A percentile compares a stretch with the other conserved stretches of the same genome.
Conservation (phyloP, 2,113 vertebrate species). For the Sturnira hondurensis region DNA sequence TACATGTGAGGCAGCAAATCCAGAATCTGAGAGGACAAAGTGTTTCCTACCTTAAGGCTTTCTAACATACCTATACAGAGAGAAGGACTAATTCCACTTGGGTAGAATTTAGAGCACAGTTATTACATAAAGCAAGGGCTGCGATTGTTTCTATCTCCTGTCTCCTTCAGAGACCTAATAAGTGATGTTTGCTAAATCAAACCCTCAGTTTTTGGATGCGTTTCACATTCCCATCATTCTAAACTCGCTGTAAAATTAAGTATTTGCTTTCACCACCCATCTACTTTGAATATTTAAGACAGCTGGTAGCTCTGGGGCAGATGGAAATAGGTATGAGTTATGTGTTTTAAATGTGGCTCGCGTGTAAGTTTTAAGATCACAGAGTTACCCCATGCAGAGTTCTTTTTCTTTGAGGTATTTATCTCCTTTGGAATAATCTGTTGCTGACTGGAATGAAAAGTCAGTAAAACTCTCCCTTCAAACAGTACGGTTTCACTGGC, state of each 20-base stretch:
- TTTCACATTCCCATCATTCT: background rate
- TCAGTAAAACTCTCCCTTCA: constrained; percentile 62
- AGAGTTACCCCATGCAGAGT: background rate
- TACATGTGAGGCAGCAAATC: background rate
- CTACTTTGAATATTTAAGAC: constrained; percentile 1
- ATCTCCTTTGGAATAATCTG: background rate
- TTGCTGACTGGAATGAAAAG: background rate
- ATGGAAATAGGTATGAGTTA: background rate
- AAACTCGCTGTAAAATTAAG: background rate
- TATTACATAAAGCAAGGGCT: background rate
- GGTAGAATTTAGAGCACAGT: background rate
- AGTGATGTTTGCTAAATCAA: background rate
- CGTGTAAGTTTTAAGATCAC: background rate
- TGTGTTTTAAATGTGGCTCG: background rate
- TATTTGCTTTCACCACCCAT: background rate
- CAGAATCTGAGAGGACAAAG: background rate
- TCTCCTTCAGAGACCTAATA: background rate
- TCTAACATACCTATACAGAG: background rate
- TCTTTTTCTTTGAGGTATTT: background rate
- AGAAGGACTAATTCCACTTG: background rate
- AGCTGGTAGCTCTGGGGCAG: background rate
- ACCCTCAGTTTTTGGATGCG: background rate
- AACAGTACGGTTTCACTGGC: constrained; percentile 25
- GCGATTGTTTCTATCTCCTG: background rate
- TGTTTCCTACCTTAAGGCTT: background rate